These are phyloP conservation scores for Agapornis roseicollis DNA, from an alignment of 2,113 vertebrate genomes.

Conservation along the genomic window DNA sequence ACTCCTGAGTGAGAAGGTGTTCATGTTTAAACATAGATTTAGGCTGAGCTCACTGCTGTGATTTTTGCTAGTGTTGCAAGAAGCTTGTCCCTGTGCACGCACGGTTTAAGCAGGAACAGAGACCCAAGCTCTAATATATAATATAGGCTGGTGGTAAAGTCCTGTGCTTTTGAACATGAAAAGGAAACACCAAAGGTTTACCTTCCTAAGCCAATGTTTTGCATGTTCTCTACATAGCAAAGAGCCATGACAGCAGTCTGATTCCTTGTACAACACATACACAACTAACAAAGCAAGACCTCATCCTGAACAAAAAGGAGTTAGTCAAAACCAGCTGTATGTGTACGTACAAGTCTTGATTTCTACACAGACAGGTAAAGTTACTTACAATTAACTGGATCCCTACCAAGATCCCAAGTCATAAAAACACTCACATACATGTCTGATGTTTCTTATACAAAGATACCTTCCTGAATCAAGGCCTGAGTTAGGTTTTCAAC, in stretches of 20 bases:
- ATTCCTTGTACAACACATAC: background rate
- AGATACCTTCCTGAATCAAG: background rate
- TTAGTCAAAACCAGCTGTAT: background rate
- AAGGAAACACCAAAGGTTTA: conserved; percentile 9
- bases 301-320: background rate
- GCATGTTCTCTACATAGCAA: background rate
- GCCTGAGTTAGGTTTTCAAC: background rate
- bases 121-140: background rate
- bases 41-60: background rate
- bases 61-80: background rate
- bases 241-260: background rate
- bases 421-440: background rate
- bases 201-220: background rate
- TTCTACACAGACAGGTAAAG: background rate
- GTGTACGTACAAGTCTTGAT: background rate
- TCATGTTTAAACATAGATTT: background rate
- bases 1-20: background rate
- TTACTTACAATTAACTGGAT: background rate
- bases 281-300: background rate
- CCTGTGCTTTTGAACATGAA: conserved; percentile 34
- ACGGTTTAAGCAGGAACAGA: conserved; percentile 30
- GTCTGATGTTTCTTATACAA: background rate
- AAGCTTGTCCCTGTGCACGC: background rate
- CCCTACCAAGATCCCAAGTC: background rate
- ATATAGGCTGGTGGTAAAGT: background rate